phyloP scores from a whole-genome alignment of 1,140 invertebrate genomes.

The Drosophila sucinea region DNA sequence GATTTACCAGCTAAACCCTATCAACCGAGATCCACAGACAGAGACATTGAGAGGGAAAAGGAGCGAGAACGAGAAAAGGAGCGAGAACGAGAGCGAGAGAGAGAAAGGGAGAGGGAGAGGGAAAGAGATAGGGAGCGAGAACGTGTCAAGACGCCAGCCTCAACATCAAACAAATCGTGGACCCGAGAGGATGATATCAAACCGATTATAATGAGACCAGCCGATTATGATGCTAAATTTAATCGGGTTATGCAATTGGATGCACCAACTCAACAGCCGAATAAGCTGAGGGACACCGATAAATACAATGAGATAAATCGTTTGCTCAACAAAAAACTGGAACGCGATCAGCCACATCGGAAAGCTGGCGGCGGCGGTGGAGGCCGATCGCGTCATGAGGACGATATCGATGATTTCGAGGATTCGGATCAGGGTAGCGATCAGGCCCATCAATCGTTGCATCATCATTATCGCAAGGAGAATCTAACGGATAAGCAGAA shows the following conservation, averaged over 20 bases:
- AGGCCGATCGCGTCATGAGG: slow-evolving; percentile 47
- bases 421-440: slow-evolving; percentile 65
- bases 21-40: slow-evolving; percentile 57
- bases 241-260: slow-evolving; percentile 75
- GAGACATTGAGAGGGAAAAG: slow-evolving; percentile 37
- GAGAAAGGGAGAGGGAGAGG: slow-evolving; percentile 20
- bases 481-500: slow-evolving; percentile 81
- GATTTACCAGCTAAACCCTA: slow-evolving; percentile 79
- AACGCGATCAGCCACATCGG: slow-evolving; percentile 40
- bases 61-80: slow-evolving; percentile 40
- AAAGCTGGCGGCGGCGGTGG: slow-evolving; percentile 32
- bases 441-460: slow-evolving; percentile 6
- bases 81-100: slow-evolving; percentile 27
- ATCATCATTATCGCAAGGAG: slow-evolving; percentile 67
- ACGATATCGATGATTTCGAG: slow-evolving; percentile 52
- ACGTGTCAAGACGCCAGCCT: slow-evolving; percentile 63
- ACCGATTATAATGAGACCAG: slow-evolving; percentile 75
- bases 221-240: slow-evolving; percentile 81
- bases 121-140: slow-evolving; percentile 40
- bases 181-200: slow-evolving; percentile 78
- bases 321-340: slow-evolving; percentile 74
- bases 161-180: slow-evolving; percentile 60
- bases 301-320: slow-evolving; percentile 79
- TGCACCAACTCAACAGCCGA: slow-evolving; percentile 34
- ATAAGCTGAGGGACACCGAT: slow-evolving; percentile 66